Conservation (phyloP, 2,797 vertebrate species). For the Pipistrellus nathusii region DNA sequence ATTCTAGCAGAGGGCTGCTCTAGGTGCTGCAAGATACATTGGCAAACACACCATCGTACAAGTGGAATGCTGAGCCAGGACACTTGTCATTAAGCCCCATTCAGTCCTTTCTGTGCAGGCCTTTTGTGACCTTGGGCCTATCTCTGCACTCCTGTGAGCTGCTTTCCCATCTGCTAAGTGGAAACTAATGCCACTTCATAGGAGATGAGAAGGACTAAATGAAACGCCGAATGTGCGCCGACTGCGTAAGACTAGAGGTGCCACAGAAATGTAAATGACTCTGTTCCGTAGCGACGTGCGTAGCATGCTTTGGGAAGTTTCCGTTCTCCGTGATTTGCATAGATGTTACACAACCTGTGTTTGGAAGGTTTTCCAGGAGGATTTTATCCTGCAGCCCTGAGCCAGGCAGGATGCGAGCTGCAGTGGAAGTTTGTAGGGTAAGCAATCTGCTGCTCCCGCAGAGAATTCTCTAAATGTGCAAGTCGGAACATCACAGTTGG, state of each 20-base stretch:
- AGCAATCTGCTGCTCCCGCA: conserved; percentile 75
- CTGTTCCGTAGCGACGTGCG: not conserved
- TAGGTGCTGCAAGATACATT: not conserved
- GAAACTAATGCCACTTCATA: not conserved
- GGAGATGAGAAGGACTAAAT: not conserved
- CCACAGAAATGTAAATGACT: not conserved
- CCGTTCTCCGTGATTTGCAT: not conserved
- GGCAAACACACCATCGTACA: not conserved
- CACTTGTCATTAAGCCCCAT: not conserved
- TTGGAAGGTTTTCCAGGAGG: conserved; percentile 62
- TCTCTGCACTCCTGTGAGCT: not conserved
- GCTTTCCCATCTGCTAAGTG: not conserved
- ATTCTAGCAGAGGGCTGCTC: not conserved
- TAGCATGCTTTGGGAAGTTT: not conserved
- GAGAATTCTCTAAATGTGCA: conserved; percentile 79
- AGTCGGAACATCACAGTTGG: conserved; percentile 66
- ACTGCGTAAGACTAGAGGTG: not conserved
- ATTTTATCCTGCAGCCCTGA: conserved; percentile 41
- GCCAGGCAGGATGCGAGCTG: conserved; percentile 50
- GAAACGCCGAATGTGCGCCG: not conserved
- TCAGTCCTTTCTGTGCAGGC: not conserved
- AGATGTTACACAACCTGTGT: conserved; percentile 49
- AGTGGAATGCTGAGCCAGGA: not conserved
- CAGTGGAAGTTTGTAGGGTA: conserved; percentile 70
- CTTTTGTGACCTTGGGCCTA: not conserved